Base-by-base conservation (phyloP, 2,888 invertebrate genomes). In the Brachynemurus nebulosus region DNA sequence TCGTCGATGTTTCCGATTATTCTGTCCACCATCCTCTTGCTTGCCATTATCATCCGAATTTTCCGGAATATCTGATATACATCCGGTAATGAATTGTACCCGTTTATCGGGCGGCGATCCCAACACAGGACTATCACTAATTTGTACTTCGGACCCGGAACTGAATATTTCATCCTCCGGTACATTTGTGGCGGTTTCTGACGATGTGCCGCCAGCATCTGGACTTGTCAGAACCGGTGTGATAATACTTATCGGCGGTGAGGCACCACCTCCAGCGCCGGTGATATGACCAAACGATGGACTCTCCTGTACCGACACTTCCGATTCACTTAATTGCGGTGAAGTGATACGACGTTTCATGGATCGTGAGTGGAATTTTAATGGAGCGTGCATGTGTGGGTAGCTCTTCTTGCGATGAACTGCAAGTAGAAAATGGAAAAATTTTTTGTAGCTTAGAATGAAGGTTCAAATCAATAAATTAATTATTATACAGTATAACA, bases 361-460 rank as follows among this genome's bases (percentile, higher is more conserved):
- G 55, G 71, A 71, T 51, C 71, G 65, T 44, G 70, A 68, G 53
- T 67, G 68, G 48, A 71, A 68, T 58, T 76, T 75, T 56, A 77
- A 59, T 36, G 77, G 76, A 54, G 68, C 70, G 55, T 75, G 74
- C 54, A 72, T 71, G 55, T 78, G 76, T 21, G 73, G 77, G 55
- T 76, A 77, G 55, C 72, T 74, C 58, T 70, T 70, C 55, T 74
- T 71, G 30, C 77, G 68, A 56, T 78, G 77, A 59, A 73, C 78
- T 78, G 61, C 33, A 59, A 62, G 46, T 46, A 54, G 52, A 45
- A 39, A n/a, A n/a, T n/a, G n/a, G n/a, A n/a, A n/a, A n/a, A n/a
- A n/a, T n/a, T n/a, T n/a, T n/a, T n/a, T n/a, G n/a, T n/a, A n/a
- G n/a, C n/a, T n/a, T n/a, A n/a, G n/a, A n/a, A n/a, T n/a, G n/a